Conservation (phyloP, 1,140 invertebrate genomes). For the Temnothorax curvispinosus region DNA sequence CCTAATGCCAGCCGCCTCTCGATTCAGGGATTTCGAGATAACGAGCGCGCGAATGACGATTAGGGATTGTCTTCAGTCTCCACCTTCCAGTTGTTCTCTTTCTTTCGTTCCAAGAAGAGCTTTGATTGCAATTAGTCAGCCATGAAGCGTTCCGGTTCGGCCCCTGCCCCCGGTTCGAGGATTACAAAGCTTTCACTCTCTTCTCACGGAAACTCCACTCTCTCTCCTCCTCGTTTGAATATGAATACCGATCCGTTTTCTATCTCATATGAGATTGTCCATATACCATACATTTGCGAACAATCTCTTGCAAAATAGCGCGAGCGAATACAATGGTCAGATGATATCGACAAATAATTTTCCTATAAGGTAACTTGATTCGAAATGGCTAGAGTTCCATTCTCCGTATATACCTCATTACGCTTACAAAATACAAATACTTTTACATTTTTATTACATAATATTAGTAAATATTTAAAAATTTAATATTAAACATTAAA, state of each 20-base stretch:
- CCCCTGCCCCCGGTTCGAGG: neutral
- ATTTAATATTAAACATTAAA: neutral
- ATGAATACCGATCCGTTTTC: slow-evolving; percentile 17
- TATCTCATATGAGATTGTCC: slow-evolving; percentile 1
- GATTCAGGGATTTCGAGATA: slow-evolving; percentile 62
- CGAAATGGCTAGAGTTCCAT: neutral
- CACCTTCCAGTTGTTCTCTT: slow-evolving; percentile 65
- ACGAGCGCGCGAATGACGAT: slow-evolving; percentile 68
- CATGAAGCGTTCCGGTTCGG: slow-evolving; percentile 32
- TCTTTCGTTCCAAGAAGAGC: slow-evolving; percentile 19
- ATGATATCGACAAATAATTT: slow-evolving; percentile 31
- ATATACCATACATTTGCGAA: neutral
- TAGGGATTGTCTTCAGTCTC: slow-evolving; percentile 69
- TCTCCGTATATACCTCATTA: neutral
- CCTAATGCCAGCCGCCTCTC: slow-evolving; percentile 32
- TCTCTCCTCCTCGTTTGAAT: neutral
- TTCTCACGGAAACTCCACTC: slow-evolving; percentile 42
- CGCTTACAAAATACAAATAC: neutral
- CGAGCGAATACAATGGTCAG: slow-evolving; percentile 17
- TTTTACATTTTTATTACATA: neutral
- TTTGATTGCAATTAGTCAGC: slow-evolving; percentile 70
- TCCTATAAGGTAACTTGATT: slow-evolving; percentile 20
- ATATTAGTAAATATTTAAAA: neutral
- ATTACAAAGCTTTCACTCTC: slow-evolving; percentile 27
- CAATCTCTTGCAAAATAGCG: slow-evolving; percentile 13